Evolutionary conservation across 2,113 vertebrate species (phyloP), one percentile per base, ranked within the genome.

Genomic region (Apodemus sylvaticus): DNA sequence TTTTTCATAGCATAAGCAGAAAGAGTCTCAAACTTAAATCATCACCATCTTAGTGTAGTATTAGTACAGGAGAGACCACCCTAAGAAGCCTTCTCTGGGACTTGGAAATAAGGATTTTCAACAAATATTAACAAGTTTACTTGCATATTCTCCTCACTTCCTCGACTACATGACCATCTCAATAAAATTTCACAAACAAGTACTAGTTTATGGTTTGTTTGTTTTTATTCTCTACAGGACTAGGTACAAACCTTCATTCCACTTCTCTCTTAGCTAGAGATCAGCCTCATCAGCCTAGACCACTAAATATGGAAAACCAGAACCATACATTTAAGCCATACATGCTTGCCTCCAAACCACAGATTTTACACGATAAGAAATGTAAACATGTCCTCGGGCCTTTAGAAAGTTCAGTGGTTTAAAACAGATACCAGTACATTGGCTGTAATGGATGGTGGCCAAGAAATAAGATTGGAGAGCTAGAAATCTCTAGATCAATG

Each of bases 81-180:
- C 86, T 93, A 89, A 86, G 91, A 45, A 48, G 29, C 34, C 73
- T 62, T 82, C 73, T 60, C 29, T 42, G 16, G 70, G 70, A 76
- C 48, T 58, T 51, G 7, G 53, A 91, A 96, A 89, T 45, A 97
- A 94, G 94, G 12, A 73, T 85, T 64, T 66, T 13, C 82, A 78
- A 22, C 42, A 71, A 58, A 95, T 39, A 68, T 36, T 92, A 48
- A 90, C 74, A 86, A 34, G 24, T 81, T 81, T 29, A 31, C 5
- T n/a, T 70, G 12, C 17, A 53, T 64, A 51, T 20, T 87, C 20
- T 31, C 55, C 82, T 86, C 42, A 89, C 42, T 89, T 94, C 17
- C 62, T 39, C 94, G 45, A 89, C 48, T 42, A 89, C 29, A 68
- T 76, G 19, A 95, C 76, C 66, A 87, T 64, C 19, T 83, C 66